Evolutionary conservation across 1,140 invertebrate genomes (phyloP).

Genomic region (Drosophila mauritiana): DNA sequence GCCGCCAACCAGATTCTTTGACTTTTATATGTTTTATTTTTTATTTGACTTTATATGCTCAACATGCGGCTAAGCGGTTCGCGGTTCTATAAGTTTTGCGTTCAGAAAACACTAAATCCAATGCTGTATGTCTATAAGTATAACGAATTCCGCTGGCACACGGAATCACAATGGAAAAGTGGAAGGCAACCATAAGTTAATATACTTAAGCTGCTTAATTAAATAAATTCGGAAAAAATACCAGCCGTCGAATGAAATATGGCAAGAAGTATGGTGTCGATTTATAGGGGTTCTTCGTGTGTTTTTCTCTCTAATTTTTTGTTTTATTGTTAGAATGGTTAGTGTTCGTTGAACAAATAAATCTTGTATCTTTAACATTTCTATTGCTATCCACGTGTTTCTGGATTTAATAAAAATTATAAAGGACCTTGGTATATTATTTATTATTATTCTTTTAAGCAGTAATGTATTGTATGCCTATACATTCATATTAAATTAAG

Average conservation of each 20-base stretch:
- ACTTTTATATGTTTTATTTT: slow-evolving; percentile 45
- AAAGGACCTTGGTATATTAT: too few species aligned
- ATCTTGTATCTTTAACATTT: not conserved
- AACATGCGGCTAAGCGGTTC: slow-evolving; percentile 24
- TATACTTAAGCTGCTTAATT: slow-evolving; percentile 71
- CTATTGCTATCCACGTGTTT: too few species aligned
- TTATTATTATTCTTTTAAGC: too few species aligned
- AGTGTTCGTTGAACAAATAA: not conserved
- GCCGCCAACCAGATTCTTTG: slow-evolving; percentile 39
- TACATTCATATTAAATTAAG: too few species aligned
- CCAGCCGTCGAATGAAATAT: slow-evolving; percentile 13
- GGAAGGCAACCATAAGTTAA: slow-evolving; percentile 56
- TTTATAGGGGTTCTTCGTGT: not conserved
- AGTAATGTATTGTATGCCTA: too few species aligned
- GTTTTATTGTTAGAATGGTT: not conserved
- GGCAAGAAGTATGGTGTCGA: not conserved
- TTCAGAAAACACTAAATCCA: slow-evolving; percentile 39
- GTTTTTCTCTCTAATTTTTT: not conserved
- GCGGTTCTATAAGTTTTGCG: slow-evolving; percentile 30
- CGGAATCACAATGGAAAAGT: slow-evolving; percentile 61
- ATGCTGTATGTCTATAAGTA: slow-evolving; percentile 30
- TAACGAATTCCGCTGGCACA: slow-evolving; percentile 29
- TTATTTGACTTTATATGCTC: slow-evolving; percentile 61
- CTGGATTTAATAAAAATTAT: too few species aligned
- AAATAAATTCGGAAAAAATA: slow-evolving; percentile 60